phyloP scores from a whole-genome alignment of 2,113 vertebrate species.

The Heterotilapia buettikoferi region DNA sequence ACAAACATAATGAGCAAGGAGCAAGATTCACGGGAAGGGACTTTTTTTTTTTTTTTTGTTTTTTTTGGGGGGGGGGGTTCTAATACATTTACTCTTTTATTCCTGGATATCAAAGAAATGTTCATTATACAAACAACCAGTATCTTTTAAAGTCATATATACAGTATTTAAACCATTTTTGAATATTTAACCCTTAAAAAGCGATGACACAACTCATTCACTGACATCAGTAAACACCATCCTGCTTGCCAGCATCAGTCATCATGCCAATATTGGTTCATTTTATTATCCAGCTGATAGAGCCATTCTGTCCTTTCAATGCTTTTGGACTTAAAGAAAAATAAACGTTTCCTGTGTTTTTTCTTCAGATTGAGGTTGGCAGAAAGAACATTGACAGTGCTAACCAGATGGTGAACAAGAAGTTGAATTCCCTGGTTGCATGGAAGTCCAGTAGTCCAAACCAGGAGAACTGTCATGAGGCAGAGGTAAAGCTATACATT shows the following conservation, averaged over 20 bases:
- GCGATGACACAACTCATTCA: background rate
- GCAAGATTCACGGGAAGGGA: background rate
- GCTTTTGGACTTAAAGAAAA: background rate
- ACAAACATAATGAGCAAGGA: background rate
- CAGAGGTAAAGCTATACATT: conserved; percentile 71
- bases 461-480: conserved; percentile 55
- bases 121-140: background rate
- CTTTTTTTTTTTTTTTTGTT: background rate
- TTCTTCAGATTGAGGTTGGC: conserved; percentile 81
- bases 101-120: background rate
- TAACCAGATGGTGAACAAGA: conserved; percentile 81
- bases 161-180: background rate
- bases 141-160: background rate
- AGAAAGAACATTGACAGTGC: conserved; percentile 80
- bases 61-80: rapidly evolving
- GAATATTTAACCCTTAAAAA: background rate
- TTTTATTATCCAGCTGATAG: background rate
- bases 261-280: background rate
- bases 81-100: background rate
- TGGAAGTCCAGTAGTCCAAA: conserved; percentile 72
- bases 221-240: background rate
- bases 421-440: conserved; percentile 73
- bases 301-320: background rate
- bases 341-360: background rate
- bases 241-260: background rate